These are phyloP conservation scores for Prosopocoilus inquinatus DNA, from an alignment of 2,888 invertebrate species.

Conservation along the genomic window DNA sequence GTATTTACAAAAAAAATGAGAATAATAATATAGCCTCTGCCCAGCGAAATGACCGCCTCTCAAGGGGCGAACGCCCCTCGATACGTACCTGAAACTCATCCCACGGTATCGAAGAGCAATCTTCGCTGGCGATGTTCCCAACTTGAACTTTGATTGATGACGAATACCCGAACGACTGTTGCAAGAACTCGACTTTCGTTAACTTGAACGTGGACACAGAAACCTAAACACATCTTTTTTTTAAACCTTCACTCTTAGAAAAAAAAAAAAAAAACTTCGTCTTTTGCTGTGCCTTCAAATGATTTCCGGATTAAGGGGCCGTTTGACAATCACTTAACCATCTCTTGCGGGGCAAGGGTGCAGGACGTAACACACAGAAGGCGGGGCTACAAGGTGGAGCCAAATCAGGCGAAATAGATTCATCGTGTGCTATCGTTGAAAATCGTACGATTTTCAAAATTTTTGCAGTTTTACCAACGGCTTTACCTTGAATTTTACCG, in stretches of 20 bases:
- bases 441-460: too few species aligned
- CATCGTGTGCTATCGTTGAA: too few species aligned
- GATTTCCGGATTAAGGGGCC: too few species aligned
- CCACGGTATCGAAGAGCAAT: conserved; percentile 87
- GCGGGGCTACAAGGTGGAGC: too few species aligned
- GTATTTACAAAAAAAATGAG: conserved; percentile 1
- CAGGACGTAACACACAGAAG: too few species aligned
- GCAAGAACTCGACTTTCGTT: conserved; percentile 70
- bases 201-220: conserved; percentile 66
- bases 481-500: too few species aligned
- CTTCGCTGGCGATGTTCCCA: conserved; percentile 71
- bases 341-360: too few species aligned
- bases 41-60: not conserved
- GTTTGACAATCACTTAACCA: too few species aligned
- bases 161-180: conserved; percentile 66
- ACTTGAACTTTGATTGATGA: conserved; percentile 69
- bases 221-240: conserved; percentile 41
- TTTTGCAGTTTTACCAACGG: too few species aligned
- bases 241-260: not conserved
- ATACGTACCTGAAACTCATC: conserved; percentile 85
- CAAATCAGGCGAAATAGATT: too few species aligned
- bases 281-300: not conserved
- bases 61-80: not conserved
- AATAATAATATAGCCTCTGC: conserved; percentile 4
- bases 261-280: conserved; percentile 1